phyloP scores from a whole-genome alignment of 2,797 vertebrate species.

The Rousettus madagascariensis region DNA sequence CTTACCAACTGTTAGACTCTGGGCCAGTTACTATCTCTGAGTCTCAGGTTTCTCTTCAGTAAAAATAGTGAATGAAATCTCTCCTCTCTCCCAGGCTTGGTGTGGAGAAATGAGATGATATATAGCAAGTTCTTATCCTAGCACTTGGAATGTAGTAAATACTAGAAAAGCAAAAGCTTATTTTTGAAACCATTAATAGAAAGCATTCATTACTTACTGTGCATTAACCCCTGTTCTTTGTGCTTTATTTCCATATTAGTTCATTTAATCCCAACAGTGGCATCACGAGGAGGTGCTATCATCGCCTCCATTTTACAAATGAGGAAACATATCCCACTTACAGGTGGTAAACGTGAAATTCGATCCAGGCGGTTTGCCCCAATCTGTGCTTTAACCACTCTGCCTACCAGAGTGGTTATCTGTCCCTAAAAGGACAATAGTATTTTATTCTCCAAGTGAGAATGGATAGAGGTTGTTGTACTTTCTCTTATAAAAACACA shows the following conservation, averaged over 20 bases:
- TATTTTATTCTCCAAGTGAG: neutral
- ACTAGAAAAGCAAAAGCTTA: neutral
- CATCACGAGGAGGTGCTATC: neutral
- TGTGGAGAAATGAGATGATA: neutral
- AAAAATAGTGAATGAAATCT: neutral
- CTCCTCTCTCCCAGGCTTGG: neutral
- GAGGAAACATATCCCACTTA: neutral
- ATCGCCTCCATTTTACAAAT: neutral
- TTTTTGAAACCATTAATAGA: neutral
- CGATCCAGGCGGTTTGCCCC: neutral
- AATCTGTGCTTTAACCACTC: neutral
- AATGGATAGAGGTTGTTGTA: neutral
- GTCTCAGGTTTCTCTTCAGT: neutral
- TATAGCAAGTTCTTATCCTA: neutral
- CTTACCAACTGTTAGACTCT: neutral
- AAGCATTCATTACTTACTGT: neutral
- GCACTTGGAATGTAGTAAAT: neutral
- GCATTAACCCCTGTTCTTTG: neutral
- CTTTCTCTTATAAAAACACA: neutral
- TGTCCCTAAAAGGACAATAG: neutral
- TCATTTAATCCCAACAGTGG: neutral
- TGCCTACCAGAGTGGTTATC: neutral
- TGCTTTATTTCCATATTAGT: neutral
- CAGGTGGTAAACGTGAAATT: neutral
- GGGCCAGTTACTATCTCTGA: neutral